Percentiles rank a stretch among this genome's conserved stretches.
phyloP scores from a whole-genome alignment of 2,888 invertebrate species.

The Tiliacea aurago region DNA sequence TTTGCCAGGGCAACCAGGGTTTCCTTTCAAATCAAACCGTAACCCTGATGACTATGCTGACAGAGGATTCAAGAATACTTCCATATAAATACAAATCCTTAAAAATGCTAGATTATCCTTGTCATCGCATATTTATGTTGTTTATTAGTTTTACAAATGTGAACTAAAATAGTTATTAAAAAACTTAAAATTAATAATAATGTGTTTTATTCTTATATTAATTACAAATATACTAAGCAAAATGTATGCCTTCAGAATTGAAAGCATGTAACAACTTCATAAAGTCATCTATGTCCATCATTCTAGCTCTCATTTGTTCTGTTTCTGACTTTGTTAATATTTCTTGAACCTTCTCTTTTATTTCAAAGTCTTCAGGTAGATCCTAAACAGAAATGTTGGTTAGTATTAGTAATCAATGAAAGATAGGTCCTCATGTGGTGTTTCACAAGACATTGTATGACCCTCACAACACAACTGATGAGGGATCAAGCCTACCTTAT shows the following conservation, averaged over 20 bases:
- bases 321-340: constrained; percentile 93
- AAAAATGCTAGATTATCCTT: constrained; percentile 17
- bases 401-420: not conserved
- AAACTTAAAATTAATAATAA: constrained; percentile 25
- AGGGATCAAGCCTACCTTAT: constrained; percentile 86
- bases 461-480: not conserved
- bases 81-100: constrained; percentile 82
- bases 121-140: constrained; percentile 37
- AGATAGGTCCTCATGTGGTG: not conserved
- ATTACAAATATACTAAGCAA: constrained; percentile 88
- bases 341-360: constrained; percentile 94
- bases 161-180: constrained; percentile 53
- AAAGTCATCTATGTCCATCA: constrained; percentile 99
- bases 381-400: constrained; percentile 87
- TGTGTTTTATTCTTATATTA: constrained; percentile 40
- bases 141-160: constrained; percentile 57
- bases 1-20: constrained; percentile 93
- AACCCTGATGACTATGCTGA: constrained; percentile 92
- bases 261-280: constrained; percentile 96
- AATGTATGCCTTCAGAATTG: constrained; percentile 98
- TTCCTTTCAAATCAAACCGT: constrained; percentile 91
- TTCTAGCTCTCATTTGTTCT: constrained; percentile 95
- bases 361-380: constrained; percentile 94
- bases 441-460: not conserved
- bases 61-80: constrained; percentile 93